Base-by-base conservation (phyloP, 2,797 vertebrate genomes). In the Champsocephalus gunnari region DNA sequence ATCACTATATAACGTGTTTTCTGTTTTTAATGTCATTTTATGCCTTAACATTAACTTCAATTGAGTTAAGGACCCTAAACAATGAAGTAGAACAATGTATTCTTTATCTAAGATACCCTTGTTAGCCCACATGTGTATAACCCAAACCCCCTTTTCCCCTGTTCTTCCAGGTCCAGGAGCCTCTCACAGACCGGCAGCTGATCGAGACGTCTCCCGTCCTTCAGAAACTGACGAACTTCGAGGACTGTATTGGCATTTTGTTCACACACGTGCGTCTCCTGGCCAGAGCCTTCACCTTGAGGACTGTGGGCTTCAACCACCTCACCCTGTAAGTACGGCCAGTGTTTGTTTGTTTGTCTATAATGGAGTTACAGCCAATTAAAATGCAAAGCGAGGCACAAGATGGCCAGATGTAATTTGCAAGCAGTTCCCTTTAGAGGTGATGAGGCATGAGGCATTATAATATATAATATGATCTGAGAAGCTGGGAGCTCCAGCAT, bases 261-360 rank as follows among this genome's bases (percentile, higher is more conserved):
- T 99, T 99, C 90, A 98, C 97, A 24, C 98, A 99, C 0, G 96
- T 99, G 73, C 96, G 98, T 9, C 97, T 99, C 34, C 89, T 99
- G 61, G 98, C 98, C 58, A 90, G 98, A 61, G 98, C 98, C 0
- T 99, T 99, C 94, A 99, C 98, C 3, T 83, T 99, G 89, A 96
- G 98, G 88, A 99, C 98, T 1, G 98, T 99, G 38, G 98, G 98
- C 90, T 99, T 98, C 94, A 99, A 99, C 94, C 98, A 99, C 86
- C 96, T 99, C 89, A 99, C 98, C 38, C 94, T 99, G 98, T 99
- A 91, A 97, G 98, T 91, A 8, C 47, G 9, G n/a, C 5, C 90
- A 13, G 45, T 28, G 24, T 28, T 28, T 49, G 19, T 74, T 65
- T 53, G 64, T 69, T 65, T 53, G 64, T 69, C 2, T 7, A 38